Base-by-base conservation (phyloP, 2,113 vertebrate genomes). In the Galeopterus variegatus region DNA sequence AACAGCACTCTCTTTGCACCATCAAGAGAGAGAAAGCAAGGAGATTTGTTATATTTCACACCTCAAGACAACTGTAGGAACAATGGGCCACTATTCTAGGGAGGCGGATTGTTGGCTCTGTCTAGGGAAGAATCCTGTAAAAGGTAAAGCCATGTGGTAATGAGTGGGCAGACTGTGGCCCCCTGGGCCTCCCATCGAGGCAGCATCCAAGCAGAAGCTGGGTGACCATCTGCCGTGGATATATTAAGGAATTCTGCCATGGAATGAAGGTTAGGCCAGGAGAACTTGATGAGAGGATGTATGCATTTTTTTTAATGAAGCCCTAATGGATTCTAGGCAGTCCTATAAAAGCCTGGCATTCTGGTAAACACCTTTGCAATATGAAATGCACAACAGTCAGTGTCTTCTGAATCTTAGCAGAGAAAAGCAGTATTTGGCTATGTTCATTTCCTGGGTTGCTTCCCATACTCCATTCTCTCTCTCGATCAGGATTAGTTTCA, bases 51-150 rank as follows among this genome's bases (percentile, higher is more conserved):
- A 52, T 13, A 50, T 33, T 93, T 75, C 76, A 76, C 52, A 54
- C 54, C 56, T 92, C 87, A 79, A 92, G 87, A 54, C 48, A 77
- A 88, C 91, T 54, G 45, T 31, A 79, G 48, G 24, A 26, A 92
- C 67, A 58, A 54, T 1, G 19, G 79, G 23, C 67, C 50, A 64
- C 18, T 14, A 36, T 88, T 93, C 80, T 23, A n/a, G 94, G 70
- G 23, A 83, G 70, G 58, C 86, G 52, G 87, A 93, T 12, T 58
- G 50, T 58, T 86, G 87, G 87, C 90, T 89, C 56, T 0, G 33
- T 56, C 56, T 8, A 48, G 67, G 73, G 50, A 79, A 97, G 87
- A 80, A 65, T 72, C 80, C 52, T 54, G 23, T 60, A 83, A 70
- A 28, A 54, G 79, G 56, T 36, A 58, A 58, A 75, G 75, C 75